A percentile compares a stretch with the other conserved stretches of the same genome.
Conservation (phyloP, 1,140 invertebrate species). For the Trachymyrmex septentrionalis region DNA sequence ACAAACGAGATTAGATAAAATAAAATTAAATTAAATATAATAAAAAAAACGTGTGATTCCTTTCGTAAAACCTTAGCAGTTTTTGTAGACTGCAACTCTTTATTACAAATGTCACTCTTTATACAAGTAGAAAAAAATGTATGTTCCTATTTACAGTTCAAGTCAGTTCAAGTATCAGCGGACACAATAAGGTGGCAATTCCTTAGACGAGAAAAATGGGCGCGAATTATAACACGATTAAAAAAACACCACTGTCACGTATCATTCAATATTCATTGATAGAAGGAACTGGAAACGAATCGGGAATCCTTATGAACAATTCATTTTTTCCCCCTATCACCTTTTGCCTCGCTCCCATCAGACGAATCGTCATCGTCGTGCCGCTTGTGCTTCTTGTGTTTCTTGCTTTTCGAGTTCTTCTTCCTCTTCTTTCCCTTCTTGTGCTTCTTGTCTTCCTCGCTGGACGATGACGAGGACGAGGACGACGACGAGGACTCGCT, state of each 20-base stretch:
- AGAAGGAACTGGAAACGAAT: neutral
- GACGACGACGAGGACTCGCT: slow-evolving; percentile 69
- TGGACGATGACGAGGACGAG: slow-evolving; percentile 50
- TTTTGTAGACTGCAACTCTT: neutral
- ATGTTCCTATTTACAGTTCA: neutral
- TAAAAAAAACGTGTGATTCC: neutral
- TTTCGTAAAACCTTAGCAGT: neutral
- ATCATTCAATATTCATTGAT: neutral
- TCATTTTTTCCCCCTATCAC: neutral
- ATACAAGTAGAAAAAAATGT: neutral
- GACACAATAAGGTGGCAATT: too few relatives aligned
- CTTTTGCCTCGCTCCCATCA: slow-evolving; percentile 69
- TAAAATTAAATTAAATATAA: too few relatives aligned
- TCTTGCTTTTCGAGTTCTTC: slow-evolving; percentile 81
- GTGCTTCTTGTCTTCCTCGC: slow-evolving; percentile 75
- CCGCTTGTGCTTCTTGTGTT: slow-evolving; percentile 82
- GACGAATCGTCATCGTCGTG: slow-evolving; percentile 67
- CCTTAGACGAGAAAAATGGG: neutral
- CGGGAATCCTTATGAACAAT: neutral
- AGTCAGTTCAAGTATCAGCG: neutral
- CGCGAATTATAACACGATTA: neutral
- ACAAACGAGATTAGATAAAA: too few relatives aligned
- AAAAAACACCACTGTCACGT: neutral
- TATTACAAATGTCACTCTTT: neutral
- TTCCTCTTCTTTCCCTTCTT: slow-evolving; percentile 77